Evolutionary conservation across 37 sponge, comb jelly and placozoan species (phyloP), one percentile per base, ranked within the genome.

Genomic region (Petrosia ficiformis): DNA sequence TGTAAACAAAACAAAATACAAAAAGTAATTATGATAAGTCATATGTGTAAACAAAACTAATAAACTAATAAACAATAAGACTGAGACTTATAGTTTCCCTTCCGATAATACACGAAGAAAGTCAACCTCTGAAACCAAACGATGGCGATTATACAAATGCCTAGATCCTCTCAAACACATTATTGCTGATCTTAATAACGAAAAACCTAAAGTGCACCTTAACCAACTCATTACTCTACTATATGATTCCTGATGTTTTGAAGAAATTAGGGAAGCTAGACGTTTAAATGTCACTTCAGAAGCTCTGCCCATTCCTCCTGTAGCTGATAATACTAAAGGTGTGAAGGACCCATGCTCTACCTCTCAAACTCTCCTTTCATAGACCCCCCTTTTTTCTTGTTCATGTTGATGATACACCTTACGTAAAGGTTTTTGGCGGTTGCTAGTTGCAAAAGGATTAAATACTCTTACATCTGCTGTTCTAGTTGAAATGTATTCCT

Each of bases 341-440:
- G 26, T 5, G n/a, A 61, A 61, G 14, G 22, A 61, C 6, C 28
- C 63, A 61, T 61, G 63, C n/a, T 61, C 26, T 22, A 61, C 63
- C 63, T 61, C 63, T 26, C 63, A n/a, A 11, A 61, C 63, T 29
- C 63, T 61, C 28, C n/a, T 24, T 26, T n/a, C 63, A 61, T 61
- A 61, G 14, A 29, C 63, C 5, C 63, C 28, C n/a, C 28, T 61
- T 61, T 61, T 61, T 22, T n/a, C 6, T 6, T 11, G 28, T 30
- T 68, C 70, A 68, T 68, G 70, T 16, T 28, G 10, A 19, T 68
- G 21, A 16, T 39, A 39, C n/a, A n/a, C n/a, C n/a, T n/a, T n/a
- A n/a, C n/a, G n/a, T n/a, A n/a, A n/a, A n/a, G n/a, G n/a, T n/a
- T n/a, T n/a, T n/a, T n/a, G n/a, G n/a, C n/a, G n/a, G n/a, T n/a